phyloP scores from a whole-genome alignment of 2,888 invertebrate species.

The Zhuqinia jingwanae region DNA sequence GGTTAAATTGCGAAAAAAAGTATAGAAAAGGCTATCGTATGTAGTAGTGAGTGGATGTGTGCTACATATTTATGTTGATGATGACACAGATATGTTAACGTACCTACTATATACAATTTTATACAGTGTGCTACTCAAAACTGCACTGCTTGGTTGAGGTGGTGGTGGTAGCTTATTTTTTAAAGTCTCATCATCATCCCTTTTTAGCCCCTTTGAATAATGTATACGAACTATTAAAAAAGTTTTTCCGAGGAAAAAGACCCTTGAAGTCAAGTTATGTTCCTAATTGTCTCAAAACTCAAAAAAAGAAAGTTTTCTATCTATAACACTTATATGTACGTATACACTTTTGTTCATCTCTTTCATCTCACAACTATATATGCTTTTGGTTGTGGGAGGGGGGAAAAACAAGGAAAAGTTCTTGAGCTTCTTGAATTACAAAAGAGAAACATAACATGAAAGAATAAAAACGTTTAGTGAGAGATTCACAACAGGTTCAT shows the following conservation, averaged over 20 bases:
- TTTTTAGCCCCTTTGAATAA: conserved; percentile 31
- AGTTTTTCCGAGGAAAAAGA: conserved; percentile 48
- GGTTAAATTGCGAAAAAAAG: conserved; percentile 38
- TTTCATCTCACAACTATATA: neutral
- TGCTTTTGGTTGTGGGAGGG: neutral
- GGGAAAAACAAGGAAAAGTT: conserved; percentile 14
- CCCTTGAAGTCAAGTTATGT: conserved; percentile 54
- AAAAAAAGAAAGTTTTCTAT: conserved; percentile 44
- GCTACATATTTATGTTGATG: no score
- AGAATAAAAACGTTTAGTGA: no score
- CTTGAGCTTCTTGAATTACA: conserved; percentile 38
- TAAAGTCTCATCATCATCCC: conserved; percentile 37
- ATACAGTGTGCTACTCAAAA: no score
- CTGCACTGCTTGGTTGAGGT: no score
- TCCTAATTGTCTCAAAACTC: conserved; percentile 16
- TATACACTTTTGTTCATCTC: neutral
- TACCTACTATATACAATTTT: no score
- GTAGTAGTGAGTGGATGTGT: neutral
- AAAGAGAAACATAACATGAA: no score
- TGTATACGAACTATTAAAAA: conserved; percentile 61
- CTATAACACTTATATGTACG: no score
- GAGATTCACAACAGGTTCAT: neutral
- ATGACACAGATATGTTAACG: no score
- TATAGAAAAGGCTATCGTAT: neutral
- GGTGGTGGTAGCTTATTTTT: neutral